Evolutionary conservation across 2,888 invertebrate species (phyloP).

Genomic region (Epirrhoe tristata): DNA sequence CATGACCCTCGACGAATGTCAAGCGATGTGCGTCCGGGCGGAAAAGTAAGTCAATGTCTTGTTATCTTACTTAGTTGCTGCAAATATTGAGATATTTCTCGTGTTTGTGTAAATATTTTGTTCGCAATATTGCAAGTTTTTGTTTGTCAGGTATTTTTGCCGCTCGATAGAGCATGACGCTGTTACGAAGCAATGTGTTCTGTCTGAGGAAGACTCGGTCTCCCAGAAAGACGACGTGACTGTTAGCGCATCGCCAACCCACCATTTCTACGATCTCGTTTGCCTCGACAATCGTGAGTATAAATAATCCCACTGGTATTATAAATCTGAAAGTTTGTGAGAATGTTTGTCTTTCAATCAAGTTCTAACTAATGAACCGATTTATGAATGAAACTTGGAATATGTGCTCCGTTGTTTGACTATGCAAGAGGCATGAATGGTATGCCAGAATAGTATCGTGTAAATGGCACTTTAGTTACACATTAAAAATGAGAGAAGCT

Average conservation of each 20-base stretch:
- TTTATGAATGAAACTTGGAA: too few species aligned
- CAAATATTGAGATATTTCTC: constrained; percentile 9
- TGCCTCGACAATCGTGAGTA: constrained; percentile 96
- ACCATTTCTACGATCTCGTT: constrained; percentile 95
- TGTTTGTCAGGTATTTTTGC: constrained; percentile 88
- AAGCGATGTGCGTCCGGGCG: constrained; percentile 93
- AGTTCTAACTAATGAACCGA: too few species aligned
- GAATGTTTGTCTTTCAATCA: too few species aligned
- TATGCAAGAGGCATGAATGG: too few species aligned
- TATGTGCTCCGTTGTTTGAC: too few species aligned
- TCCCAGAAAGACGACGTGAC: constrained; percentile 95
- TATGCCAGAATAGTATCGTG: too few species aligned
- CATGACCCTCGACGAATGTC: constrained; percentile 94
- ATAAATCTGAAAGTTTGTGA: too few species aligned
- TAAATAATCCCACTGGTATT: constrained; percentile 23
- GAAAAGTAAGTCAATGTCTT: constrained; percentile 87
- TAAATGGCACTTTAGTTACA: too few species aligned
- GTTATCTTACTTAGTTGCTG: constrained; percentile 4
- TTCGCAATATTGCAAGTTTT: constrained; percentile 9
- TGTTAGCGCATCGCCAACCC: constrained; percentile 93
- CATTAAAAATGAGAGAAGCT: too few species aligned
- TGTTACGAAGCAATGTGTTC: constrained; percentile 93
- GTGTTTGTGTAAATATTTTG: constrained; percentile 19
- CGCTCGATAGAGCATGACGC: constrained; percentile 96
- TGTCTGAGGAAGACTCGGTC: constrained; percentile 96